Evolutionary conservation across 2,797 vertebrate genomes (phyloP).

Genomic region (Staurois parvus): DNA sequence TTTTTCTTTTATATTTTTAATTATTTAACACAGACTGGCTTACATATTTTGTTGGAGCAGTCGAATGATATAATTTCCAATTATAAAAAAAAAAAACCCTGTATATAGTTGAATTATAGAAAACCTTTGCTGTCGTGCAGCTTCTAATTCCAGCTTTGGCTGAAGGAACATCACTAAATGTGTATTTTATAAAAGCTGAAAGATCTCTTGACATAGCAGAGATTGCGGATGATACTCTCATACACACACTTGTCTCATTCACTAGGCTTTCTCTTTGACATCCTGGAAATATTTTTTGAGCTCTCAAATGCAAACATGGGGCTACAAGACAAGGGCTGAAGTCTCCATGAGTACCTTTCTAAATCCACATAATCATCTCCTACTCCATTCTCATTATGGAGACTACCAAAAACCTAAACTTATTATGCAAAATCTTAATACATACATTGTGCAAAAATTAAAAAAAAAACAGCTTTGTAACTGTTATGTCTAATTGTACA

Average conservation of each 20-base stretch:
- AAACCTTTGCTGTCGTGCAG: background rate
- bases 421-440: too few relatives aligned
- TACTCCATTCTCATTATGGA: too few relatives aligned
- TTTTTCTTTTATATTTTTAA: background rate
- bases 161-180: constrained; percentile 15
- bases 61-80: background rate
- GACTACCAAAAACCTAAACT: too few relatives aligned
- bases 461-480: too few relatives aligned
- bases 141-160: constrained; percentile 3
- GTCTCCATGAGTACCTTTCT: too few relatives aligned
- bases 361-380: too few relatives aligned
- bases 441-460: too few relatives aligned
- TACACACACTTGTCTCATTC: background rate
- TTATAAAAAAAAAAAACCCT: too few relatives aligned
- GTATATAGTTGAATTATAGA: background rate
- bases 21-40: background rate
- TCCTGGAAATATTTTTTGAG: background rate
- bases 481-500: too few relatives aligned
- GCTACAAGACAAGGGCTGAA: too few relatives aligned
- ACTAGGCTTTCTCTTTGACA: background rate
- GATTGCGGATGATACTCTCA: background rate
- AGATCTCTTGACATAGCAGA: background rate
- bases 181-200: constrained; percentile 25
- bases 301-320: too few relatives aligned
- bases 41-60: background rate